Conservation (phyloP, 2,797 vertebrate species). For the Diceros bicornis region DNA sequence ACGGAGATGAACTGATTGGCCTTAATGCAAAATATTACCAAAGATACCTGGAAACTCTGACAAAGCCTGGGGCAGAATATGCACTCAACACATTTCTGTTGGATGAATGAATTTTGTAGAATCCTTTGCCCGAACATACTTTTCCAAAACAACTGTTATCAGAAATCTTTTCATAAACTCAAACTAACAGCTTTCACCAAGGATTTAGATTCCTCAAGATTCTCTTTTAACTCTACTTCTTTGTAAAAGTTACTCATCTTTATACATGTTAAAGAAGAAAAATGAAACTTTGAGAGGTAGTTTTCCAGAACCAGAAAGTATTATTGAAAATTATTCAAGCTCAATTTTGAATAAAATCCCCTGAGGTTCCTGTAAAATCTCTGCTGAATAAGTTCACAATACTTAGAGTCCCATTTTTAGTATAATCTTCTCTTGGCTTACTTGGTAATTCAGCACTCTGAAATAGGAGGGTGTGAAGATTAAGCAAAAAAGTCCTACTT, state of each 20-base stretch:
- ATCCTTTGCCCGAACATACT: not conserved
- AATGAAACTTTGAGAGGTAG: slow-evolving; percentile 46
- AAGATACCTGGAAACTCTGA: not conserved
- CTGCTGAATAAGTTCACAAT: slow-evolving; percentile 78
- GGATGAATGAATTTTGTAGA: slow-evolving; percentile 31
- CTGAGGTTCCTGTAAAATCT: slow-evolving; percentile 73
- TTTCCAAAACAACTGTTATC: slow-evolving; percentile 9
- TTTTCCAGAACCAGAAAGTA: slow-evolving; percentile 74
- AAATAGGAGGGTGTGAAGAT: slow-evolving; percentile 83
- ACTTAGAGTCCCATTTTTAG: slow-evolving; percentile 83
- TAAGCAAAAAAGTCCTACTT: slow-evolving; percentile 70
- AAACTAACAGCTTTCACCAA: slow-evolving; percentile 30
- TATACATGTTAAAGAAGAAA: slow-evolving; percentile 43
- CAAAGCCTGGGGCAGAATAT: not conserved
- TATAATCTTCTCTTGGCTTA: slow-evolving; percentile 85
- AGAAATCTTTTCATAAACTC: slow-evolving; percentile 35
- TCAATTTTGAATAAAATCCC: slow-evolving; percentile 75
- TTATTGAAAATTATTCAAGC: slow-evolving; percentile 80
- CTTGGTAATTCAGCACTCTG: slow-evolving; percentile 76
- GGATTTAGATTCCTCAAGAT: not conserved
- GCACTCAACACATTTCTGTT: not conserved
- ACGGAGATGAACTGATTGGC: not conserved
- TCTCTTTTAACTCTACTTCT: not conserved
- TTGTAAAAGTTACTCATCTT: slow-evolving; percentile 54
- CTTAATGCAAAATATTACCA: not conserved